Evolutionary conservation across 2,797 vertebrate genomes (phyloP).

Genomic region (Channa striata): DNA sequence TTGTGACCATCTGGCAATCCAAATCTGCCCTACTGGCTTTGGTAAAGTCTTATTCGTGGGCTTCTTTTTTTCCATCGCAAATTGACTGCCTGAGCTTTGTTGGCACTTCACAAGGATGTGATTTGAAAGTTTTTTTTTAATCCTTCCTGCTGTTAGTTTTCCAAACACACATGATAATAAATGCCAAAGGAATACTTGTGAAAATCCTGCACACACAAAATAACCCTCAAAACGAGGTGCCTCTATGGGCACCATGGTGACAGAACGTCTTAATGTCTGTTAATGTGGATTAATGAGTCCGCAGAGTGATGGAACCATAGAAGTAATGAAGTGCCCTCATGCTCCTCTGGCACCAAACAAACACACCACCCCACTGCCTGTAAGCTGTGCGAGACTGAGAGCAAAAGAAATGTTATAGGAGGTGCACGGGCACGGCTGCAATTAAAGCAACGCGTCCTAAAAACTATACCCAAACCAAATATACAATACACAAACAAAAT

Average conservation of each 20-base stretch:
- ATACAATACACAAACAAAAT: too few species aligned
- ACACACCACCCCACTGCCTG: constrained; percentile 4
- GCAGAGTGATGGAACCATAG: constrained; percentile 15
- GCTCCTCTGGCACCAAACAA: constrained; percentile 27
- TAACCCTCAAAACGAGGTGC: constrained; percentile 19
- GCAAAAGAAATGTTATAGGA: not conserved
- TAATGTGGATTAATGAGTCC: constrained; percentile 46
- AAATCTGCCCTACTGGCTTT: constrained; percentile 35
- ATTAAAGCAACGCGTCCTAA: not conserved
- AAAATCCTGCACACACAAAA: constrained; percentile 29
- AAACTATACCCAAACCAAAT: too few species aligned
- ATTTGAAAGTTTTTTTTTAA: constrained; percentile 7
- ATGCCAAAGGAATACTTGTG: constrained; percentile 29
- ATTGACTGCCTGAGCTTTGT: constrained; percentile 37
- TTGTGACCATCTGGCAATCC: constrained; percentile 65
- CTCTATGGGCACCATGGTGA: constrained; percentile 14
- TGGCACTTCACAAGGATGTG: constrained; percentile 26
- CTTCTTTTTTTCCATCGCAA: constrained; percentile 21
- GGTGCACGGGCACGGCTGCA: not conserved
- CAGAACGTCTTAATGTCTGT: constrained; percentile 30
- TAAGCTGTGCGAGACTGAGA: constrained; percentile 6
- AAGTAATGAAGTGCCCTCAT: not conserved
- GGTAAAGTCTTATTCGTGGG: constrained; percentile 35
- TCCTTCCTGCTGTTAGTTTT: constrained; percentile 33
- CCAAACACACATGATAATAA: constrained; percentile 23